Evolutionary conservation across 2,797 vertebrate genomes (phyloP).

Genomic region (Lateolabrax maculatus): DNA sequence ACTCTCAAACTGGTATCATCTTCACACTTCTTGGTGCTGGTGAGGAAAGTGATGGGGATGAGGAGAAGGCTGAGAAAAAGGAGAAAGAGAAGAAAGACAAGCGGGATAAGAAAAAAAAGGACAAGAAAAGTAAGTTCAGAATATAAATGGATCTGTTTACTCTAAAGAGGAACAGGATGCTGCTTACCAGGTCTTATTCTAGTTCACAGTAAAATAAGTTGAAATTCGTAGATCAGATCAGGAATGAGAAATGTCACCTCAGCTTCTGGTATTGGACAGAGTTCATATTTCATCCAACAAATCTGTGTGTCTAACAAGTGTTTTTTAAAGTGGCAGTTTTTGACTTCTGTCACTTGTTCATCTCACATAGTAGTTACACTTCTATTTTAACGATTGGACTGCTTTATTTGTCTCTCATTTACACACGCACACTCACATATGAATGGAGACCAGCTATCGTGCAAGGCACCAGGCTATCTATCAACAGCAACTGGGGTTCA

Average conservation of each 20-base stretch:
- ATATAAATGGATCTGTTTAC: background rate
- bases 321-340: too few species aligned
- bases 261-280: background rate
- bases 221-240: background rate
- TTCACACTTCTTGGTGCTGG: conserved; percentile 94
- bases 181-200: background rate
- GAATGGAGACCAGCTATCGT: too few species aligned
- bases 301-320: too few species aligned
- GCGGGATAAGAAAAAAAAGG: conserved; percentile 86
- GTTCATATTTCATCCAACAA: background rate
- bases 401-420: background rate
- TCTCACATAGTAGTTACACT: too few species aligned
- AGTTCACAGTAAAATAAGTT: background rate
- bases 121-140: conserved; percentile 77
- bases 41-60: conserved; percentile 89
- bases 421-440: too few species aligned
- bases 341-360: too few species aligned
- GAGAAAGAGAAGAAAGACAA: conserved; percentile 90
- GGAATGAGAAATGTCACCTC: background rate
- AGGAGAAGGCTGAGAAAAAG: conserved; percentile 87
- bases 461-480: background rate
- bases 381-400: background rate
- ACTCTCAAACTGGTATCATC: conserved; percentile 98
- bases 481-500: background rate
- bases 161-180: background rate